Evolutionary conservation across 2,797 vertebrate species (phyloP), one percentile per base, ranked within the genome.

Genomic region (Acrossocheilus wenchowensis): DNA sequence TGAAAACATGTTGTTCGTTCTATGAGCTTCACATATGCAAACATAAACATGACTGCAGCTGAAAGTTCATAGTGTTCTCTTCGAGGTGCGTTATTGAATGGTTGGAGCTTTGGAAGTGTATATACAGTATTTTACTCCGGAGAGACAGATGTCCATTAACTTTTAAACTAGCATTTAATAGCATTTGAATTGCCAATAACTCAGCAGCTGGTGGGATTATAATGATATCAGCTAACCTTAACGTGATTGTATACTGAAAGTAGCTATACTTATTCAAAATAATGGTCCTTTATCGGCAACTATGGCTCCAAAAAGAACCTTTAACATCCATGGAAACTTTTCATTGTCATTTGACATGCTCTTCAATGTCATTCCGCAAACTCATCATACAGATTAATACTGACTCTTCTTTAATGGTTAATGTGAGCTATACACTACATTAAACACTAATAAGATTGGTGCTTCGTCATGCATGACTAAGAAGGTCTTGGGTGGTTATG

Each of bases 1-100:
- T 43, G 68, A 84, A 88, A 86, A 86, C 82, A 62, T 82, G 74
- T 79, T 85, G 79, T 66, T 75, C 68, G 11, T 73, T 86, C 50
- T 78, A 60, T 68, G 54, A 43, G 78, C 62, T 50, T 68, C 66
- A 74, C 57, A n/a, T 82, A 82, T 82, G 77, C 72, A 90, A 78
- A 89, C 78, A 80, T 69, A 81, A 34, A 79, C 19, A 78, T 4
- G 34, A 64, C 54, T 75, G 19, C 78, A n/a, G 14, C 57, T 43
- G 52, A 78, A 86, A 36, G 87, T 45, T 41, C 43, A 69, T 15
- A 48, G 74, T 66, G 71, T 60, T 68, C 57, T 7, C 21, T 54
- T 52, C 30, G 36, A 84, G 72, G 54, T 85, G 66, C 12, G 15
- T 83, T 71, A 85, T 66, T 34, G 21, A 43, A 43, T 26, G 43